Base-by-base conservation (phyloP, 2,113 vertebrate species). In the Xiphophorus couchianus region DNA sequence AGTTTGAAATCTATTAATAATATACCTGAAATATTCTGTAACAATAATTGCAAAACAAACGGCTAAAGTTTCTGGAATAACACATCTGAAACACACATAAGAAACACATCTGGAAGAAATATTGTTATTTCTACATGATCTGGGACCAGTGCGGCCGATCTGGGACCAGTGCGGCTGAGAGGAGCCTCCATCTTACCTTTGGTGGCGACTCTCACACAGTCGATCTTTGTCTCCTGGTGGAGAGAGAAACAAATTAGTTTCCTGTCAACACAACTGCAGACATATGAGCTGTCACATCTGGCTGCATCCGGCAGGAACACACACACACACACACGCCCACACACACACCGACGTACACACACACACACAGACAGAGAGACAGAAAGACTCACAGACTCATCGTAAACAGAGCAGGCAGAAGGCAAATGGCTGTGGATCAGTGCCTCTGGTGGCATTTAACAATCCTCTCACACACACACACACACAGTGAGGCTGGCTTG, bases 171-270 rank as follows among this genome's bases (percentile, higher is more conserved):
- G 39, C 10, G 39, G 39, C 39, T 42, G 39, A 1, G 33, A 29
- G 31, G 1, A 44, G 4, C 29, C 65, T 78, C 74, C 30, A 83
- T 65, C 82, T 82, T 95, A 98, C 97, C 97, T 98, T 98, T 98
- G 75, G 97, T 98, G 89, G 97, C 97, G 77, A 98, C 96, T 76
- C 93, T 94, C 81, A 98, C 96, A 83, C 97, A 98, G 95, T 98
- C 97, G 15, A 98, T 97, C 95, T 98, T 98, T 86, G 97, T 98
- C 94, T 98, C 97, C 97, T 98, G 95, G 93, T 84, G 51, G 95
- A 95, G 94, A 88, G 60, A 78, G 7, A 61, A 74, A 58, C 13
- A 51, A 74, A 78, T 80, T 60, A 83, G 77, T 83, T 84, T 84
- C 42, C 73, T 85, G 76, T 85, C 80, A 71, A 81, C 62, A 70